A percentile compares a stretch with the other conserved stretches of the same genome.
phyloP scores from a whole-genome alignment of 2,888 invertebrate genomes.

The Polylopha cassiicola region DNA sequence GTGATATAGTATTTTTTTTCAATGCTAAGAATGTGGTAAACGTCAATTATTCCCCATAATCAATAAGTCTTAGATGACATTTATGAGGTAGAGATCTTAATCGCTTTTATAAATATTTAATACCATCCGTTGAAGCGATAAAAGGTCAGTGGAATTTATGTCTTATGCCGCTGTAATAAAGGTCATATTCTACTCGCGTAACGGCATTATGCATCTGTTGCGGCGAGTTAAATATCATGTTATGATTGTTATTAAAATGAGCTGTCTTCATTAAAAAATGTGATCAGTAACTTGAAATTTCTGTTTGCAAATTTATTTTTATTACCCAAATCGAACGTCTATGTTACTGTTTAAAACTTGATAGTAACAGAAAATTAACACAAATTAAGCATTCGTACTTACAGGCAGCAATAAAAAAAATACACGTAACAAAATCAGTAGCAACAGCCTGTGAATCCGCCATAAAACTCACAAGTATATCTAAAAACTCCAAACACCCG shows the following conservation, averaged over 20 bases:
- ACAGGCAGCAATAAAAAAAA: too few relatives aligned
- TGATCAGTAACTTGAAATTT: too few relatives aligned
- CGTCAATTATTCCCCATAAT: slow-evolving; percentile 35
- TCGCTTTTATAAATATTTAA: slow-evolving; percentile 53
- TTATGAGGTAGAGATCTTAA: slow-evolving; percentile 43
- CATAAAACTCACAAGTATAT: too few relatives aligned
- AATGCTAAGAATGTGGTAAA: too few relatives aligned
- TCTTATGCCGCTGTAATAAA: slow-evolving; percentile 23
- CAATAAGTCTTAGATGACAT: slow-evolving; percentile 50
- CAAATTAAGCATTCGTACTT: too few relatives aligned
- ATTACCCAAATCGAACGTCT: too few relatives aligned
- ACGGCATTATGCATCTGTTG: slow-evolving; percentile 14
- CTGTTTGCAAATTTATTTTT: too few relatives aligned
- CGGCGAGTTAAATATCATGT: slow-evolving; percentile 18
- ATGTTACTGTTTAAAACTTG: too few relatives aligned
- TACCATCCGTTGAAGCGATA: slow-evolving; percentile 27
- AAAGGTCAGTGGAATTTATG: slow-evolving; percentile 25
- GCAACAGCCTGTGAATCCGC: too few relatives aligned
- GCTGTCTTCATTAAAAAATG: slow-evolving; percentile 5
- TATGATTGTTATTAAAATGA: slow-evolving; percentile 12
- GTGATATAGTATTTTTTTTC: not conserved
- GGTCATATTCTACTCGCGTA: slow-evolving; percentile 26
- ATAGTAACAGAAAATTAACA: too few relatives aligned
- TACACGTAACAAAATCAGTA: too few relatives aligned
- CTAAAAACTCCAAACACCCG: slow-evolving; percentile 14